Evolutionary conservation across 2,888 invertebrate species (phyloP).

Genomic region (Coenonympha glycerion): DNA sequence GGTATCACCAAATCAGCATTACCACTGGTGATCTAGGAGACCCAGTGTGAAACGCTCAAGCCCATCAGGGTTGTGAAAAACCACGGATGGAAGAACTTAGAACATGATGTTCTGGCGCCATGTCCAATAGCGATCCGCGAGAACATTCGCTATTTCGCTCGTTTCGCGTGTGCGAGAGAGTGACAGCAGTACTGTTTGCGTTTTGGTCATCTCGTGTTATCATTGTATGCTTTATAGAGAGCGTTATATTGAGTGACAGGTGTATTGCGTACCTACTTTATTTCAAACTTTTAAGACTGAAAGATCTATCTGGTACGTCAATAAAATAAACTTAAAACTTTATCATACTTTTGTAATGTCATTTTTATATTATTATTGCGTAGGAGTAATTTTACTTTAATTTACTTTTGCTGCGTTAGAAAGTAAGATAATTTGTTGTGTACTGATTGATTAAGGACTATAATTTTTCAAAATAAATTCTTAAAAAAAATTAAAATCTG

Average conservation of each 20-base stretch:
- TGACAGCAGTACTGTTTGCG: conserved; percentile 8
- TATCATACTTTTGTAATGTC: conserved; percentile 1
- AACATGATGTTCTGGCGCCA: conserved; percentile 12
- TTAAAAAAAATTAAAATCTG: too few relatives aligned
- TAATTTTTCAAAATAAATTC: not conserved
- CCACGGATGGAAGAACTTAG: conserved; percentile 40
- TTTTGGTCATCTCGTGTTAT: not conserved
- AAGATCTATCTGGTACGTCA: conserved; percentile 12
- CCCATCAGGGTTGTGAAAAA: conserved; percentile 59
- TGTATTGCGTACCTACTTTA: conserved; percentile 16
- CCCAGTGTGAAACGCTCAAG: conserved; percentile 32
- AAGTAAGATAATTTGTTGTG: conserved; percentile 3
- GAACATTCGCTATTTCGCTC: conserved; percentile 4
- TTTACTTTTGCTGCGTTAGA: conserved; percentile 1
- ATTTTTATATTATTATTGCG: not conserved
- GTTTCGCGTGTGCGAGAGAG: conserved; percentile 1
- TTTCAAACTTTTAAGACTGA: conserved; percentile 22
- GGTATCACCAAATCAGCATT: conserved; percentile 51
- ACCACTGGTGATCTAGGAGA: conserved; percentile 34
- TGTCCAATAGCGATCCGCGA: conserved; percentile 18
- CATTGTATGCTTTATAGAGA: conserved; percentile 12
- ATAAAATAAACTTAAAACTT: conserved; percentile 10
- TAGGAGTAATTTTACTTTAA: conserved; percentile 4
- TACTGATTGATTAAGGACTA: not conserved
- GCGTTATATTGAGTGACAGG: conserved; percentile 19